phyloP scores from a whole-genome alignment of 2,888 invertebrate species.

The Acleris cristana region DNA sequence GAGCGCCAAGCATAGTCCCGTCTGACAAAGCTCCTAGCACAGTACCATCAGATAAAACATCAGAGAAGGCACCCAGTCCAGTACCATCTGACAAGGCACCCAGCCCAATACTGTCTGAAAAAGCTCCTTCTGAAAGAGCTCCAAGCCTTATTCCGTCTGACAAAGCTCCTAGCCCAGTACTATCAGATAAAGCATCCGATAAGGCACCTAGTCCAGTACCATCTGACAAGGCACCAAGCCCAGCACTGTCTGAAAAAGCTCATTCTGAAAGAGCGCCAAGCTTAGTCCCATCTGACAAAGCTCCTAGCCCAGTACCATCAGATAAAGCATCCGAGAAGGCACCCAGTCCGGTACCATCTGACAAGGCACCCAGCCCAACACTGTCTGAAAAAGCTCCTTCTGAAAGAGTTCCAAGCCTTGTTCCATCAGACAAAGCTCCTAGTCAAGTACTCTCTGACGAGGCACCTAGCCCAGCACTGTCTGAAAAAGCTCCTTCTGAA shows the following conservation, averaged over 20 bases:
- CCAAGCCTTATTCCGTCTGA: slow-evolving; percentile 18
- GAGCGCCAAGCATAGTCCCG: not conserved
- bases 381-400: slow-evolving; percentile 9
- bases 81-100: slow-evolving; percentile 24
- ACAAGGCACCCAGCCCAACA: slow-evolving; percentile 19
- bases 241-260: slow-evolving; percentile 22
- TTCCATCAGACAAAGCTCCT: slow-evolving; percentile 10
- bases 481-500: slow-evolving; percentile 4
- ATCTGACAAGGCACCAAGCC: slow-evolving; percentile 7
- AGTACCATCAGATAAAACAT: not conserved
- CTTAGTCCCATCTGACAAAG: slow-evolving; percentile 8
- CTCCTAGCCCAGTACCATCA: slow-evolving; percentile 18
- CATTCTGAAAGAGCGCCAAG: slow-evolving; percentile 14
- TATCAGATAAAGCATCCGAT: slow-evolving; percentile 32
- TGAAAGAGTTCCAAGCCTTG: slow-evolving; percentile 16
- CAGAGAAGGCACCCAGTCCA: slow-evolving; percentile 31
- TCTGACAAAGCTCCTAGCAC: slow-evolving; percentile 9
- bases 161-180: slow-evolving; percentile 19
- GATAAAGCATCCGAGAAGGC: slow-evolving; percentile 37
- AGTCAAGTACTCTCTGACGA: slow-evolving; percentile 28
- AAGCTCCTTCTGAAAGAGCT: not conserved
- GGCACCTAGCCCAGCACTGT: slow-evolving; percentile 16
- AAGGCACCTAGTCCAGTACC: slow-evolving; percentile 12
- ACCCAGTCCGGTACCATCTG: slow-evolving; percentile 29
- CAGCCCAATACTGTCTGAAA: not conserved